Evolutionary conservation across 2,113 vertebrate species (phyloP).

Genomic region (Sus scrofa): T2T-Sscrofa CM000812.6:131061501-131062000

Average conservation of each 20-base stretch:
- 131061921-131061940: too few species aligned
- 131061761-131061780: too few species aligned
- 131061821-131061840: too few species aligned
- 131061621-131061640: neutral
- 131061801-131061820: too few species aligned
- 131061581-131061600: constrained; percentile 11
- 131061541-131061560: neutral
- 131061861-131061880: too few species aligned
- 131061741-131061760: too few species aligned
- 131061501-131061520: neutral
- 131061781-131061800: too few species aligned
- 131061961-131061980: too few species aligned
- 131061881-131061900: too few species aligned
- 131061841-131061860: too few species aligned
- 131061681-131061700: constrained; percentile 4
- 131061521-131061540: constrained; percentile 33
- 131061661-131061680: neutral
- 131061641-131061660: neutral
- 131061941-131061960: too few species aligned
- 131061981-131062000: constrained; percentile 15
- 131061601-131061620: neutral
- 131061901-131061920: too few species aligned
- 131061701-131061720: neutral
- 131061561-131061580: neutral
- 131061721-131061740: neutral